Conservation (phyloP, 1,140 invertebrate genomes). For the Leptinotarsa undecemlineata region DNA sequence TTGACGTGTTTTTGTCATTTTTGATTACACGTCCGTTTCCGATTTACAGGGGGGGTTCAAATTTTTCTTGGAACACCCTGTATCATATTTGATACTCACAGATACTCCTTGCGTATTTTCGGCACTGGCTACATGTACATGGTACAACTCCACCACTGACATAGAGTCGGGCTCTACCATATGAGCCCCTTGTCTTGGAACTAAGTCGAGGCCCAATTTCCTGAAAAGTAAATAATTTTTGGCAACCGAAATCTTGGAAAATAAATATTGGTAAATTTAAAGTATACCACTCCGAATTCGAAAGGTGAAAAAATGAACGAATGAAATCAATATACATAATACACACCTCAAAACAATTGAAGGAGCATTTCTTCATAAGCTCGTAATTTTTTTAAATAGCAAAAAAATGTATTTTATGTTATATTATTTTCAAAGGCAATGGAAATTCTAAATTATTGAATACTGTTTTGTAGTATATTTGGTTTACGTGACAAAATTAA, state of each 20-base stretch:
- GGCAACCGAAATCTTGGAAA: not conserved
- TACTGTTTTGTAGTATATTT: no score
- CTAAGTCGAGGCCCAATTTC: conserved; percentile 88
- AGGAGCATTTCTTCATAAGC: no score
- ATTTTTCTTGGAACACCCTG: no score
- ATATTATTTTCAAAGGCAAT: no score
- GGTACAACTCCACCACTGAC: conserved; percentile 85
- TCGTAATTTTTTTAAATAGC: no score
- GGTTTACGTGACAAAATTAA: no score
- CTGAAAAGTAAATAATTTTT: conserved; percentile 64
- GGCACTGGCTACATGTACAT: conserved; percentile 82
- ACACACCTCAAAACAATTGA: not conserved
- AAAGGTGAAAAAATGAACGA: not conserved
- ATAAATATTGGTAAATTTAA: not conserved
- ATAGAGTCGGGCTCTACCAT: conserved; percentile 87
- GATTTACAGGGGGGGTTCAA: no score
- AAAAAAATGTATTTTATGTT: no score
- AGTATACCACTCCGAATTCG: not conserved
- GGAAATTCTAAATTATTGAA: no score
- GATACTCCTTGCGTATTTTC: conserved; percentile 77
- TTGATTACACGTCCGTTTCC: no score
- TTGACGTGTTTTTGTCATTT: no score
- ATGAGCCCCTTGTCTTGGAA: conserved; percentile 82
- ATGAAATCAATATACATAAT: not conserved
- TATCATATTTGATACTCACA: conserved; percentile 57